Evolutionary conservation across 2,888 invertebrate genomes (phyloP).

Genomic region (Trichogramma evanescens): DNA sequence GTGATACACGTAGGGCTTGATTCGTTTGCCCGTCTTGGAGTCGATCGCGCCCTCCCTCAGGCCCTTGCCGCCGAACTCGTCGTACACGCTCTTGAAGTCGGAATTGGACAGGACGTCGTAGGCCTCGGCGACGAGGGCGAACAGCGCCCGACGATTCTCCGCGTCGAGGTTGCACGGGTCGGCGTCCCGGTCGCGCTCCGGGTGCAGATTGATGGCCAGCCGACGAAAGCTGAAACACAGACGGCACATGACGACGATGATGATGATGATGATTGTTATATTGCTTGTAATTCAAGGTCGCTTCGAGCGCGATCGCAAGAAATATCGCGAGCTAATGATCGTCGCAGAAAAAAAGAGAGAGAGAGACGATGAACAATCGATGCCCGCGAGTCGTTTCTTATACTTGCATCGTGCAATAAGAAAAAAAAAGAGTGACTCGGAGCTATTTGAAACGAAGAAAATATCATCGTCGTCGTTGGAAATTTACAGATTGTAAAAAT

Average conservation of each 20-base stretch:
- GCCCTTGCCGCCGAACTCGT: slow-evolving; percentile 84
- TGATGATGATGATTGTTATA: background rate
- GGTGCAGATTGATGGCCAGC: slow-evolving; percentile 56
- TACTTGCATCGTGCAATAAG: too few relatives aligned
- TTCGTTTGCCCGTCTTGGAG: slow-evolving; percentile 52
- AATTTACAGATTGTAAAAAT: too few relatives aligned
- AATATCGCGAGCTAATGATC: background rate
- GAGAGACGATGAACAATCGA: too few relatives aligned
- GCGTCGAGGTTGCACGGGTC: slow-evolving; percentile 33
- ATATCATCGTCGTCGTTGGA: too few relatives aligned
- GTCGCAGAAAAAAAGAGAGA: background rate
- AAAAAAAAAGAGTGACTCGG: too few relatives aligned
- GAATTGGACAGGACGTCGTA: slow-evolving; percentile 69
- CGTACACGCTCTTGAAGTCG: slow-evolving; percentile 67
- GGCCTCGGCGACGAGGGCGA: slow-evolving; percentile 66
- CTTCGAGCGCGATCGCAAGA: background rate
- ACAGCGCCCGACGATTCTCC: slow-evolving; percentile 30
- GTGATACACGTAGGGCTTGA: slow-evolving; percentile 72
- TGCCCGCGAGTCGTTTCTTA: too few relatives aligned
- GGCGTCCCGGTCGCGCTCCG: slow-evolving; percentile 43
- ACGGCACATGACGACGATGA: slow-evolving; percentile 1
- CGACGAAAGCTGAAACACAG: slow-evolving; percentile 48
- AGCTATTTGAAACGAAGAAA: too few relatives aligned
- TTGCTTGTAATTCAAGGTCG: background rate
- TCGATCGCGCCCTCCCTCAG: slow-evolving; percentile 73